Conservation (phyloP, 2,888 invertebrate genomes). For the Pterobdella sp. region DNA sequence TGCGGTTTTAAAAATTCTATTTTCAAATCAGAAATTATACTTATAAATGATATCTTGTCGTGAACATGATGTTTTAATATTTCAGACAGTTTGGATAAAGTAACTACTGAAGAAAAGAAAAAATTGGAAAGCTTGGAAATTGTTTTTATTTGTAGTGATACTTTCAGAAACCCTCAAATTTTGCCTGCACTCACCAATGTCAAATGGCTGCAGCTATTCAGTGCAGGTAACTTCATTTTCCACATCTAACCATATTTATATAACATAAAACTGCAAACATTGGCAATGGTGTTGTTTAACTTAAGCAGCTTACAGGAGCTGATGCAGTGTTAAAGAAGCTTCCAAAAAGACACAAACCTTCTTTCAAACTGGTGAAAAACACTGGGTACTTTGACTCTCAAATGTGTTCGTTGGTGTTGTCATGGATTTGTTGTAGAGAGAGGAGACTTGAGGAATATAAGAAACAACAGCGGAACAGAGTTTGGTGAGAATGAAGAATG, state of each 20-base stretch:
- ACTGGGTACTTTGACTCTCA: slow-evolving; percentile 37
- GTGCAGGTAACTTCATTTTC: neutral
- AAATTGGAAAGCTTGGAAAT: neutral
- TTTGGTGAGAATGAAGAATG: slow-evolving; percentile 41
- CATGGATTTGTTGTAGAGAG: slow-evolving; percentile 41
- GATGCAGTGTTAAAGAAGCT: neutral
- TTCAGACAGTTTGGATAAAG: neutral
- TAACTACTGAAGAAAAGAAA: neutral
- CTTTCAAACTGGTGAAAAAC: slow-evolving; percentile 39
- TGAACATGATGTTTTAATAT: neutral
- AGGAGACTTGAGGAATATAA: slow-evolving; percentile 36
- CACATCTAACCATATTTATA: too few species aligned
- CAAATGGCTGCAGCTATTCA: slow-evolving; percentile 22
- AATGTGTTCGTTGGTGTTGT: slow-evolving; percentile 43
- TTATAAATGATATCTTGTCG: neutral
- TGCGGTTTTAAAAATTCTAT: neutral
- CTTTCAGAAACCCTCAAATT: neutral
- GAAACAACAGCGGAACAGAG: slow-evolving; percentile 35
- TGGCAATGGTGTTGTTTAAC: too few species aligned
- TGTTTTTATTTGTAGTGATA: neutral
- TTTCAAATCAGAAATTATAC: too few species aligned
- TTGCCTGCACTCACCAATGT: neutral
- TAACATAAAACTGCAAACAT: too few species aligned
- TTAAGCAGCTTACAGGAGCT: neutral
- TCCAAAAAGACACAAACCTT: neutral